Evolutionary conservation across 2,113 vertebrate genomes (phyloP), one percentile per base, ranked within the genome.

Genomic region (Progne subis): DNA sequence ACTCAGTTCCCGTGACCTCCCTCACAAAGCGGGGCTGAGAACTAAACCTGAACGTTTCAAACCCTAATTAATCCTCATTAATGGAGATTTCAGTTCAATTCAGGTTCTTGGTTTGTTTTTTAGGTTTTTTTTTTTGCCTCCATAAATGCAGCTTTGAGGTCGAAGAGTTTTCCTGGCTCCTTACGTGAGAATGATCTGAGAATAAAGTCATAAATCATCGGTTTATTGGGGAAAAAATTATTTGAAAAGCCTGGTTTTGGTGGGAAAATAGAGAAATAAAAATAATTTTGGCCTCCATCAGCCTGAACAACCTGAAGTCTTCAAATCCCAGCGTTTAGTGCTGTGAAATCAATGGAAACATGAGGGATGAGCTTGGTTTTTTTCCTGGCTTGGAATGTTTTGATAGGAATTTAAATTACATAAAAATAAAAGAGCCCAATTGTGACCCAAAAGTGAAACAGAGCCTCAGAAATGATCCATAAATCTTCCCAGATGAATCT

Each of bases 311-410:
- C 16, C 13, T 13, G 25, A 60, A 47, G 6, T 26, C 32, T 77
- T 68, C 18, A 41, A 53, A 37, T 3, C 3, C 0, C 19, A 6
- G 2, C 0, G 0, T 44, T 56, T 14, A 19, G 13, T 39, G 47
- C 6, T 18, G 11, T 32, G 12, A 87, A 84, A 39, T 26, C 44
- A n/a, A 17, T 6, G 63, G 21, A 18, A 71, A 25, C 26, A 49
- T 4, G 43, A 46, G 41, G 17, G 57, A 78, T 2, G 1, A 92
- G 4, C 2, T 29, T 4, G 8, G 8, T 56, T 1, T 56, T n/a
- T 21, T 47, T 14, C 5, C n/a, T 20, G 0, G 2, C 21, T 5
- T 24, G 29, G 26, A 53, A 6, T 5, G 34, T 28, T 46, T 28
- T 3, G 8, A 46, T 0, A 32, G 8, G 59, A 86, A 70, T 12